Conservation (phyloP, 2,113 vertebrate genomes). For the Jacana jacana region DNA sequence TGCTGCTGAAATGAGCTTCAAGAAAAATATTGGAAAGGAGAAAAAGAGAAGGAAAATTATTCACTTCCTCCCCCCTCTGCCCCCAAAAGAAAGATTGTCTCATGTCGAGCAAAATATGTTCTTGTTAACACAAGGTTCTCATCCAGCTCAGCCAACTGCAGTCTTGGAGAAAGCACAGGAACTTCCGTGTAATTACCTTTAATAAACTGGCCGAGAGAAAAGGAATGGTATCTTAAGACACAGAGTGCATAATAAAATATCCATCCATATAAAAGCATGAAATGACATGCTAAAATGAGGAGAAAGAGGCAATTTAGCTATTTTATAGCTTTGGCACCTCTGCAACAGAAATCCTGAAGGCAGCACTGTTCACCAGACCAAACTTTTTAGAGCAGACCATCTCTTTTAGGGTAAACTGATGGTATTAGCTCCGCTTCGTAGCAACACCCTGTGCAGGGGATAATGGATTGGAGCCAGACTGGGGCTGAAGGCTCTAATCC, state of each 20-base stretch:
- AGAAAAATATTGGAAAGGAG: background rate
- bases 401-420: background rate
- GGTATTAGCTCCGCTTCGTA: background rate
- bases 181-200: constrained; percentile 45
- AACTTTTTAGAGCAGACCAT: background rate
- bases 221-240: constrained; percentile 48
- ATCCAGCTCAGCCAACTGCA: background rate
- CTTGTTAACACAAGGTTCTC: constrained; percentile 25
- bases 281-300: constrained; percentile 40
- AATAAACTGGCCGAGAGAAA: constrained; percentile 54
- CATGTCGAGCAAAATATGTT: background rate
- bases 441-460: background rate
- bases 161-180: background rate
- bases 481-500: constrained; percentile 37
- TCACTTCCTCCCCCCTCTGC: background rate
- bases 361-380: background rate
- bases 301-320: constrained; percentile 27
- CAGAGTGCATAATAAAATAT: constrained; percentile 43
- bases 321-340: constrained; percentile 23
- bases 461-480: constrained; percentile 45
- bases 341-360: background rate
- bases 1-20: constrained; percentile 24
- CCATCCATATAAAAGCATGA: constrained; percentile 43
- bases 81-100: background rate
- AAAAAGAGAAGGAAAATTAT: background rate